Conservation (phyloP, 2,797 vertebrate genomes). For the Salmo trutta region DNA sequence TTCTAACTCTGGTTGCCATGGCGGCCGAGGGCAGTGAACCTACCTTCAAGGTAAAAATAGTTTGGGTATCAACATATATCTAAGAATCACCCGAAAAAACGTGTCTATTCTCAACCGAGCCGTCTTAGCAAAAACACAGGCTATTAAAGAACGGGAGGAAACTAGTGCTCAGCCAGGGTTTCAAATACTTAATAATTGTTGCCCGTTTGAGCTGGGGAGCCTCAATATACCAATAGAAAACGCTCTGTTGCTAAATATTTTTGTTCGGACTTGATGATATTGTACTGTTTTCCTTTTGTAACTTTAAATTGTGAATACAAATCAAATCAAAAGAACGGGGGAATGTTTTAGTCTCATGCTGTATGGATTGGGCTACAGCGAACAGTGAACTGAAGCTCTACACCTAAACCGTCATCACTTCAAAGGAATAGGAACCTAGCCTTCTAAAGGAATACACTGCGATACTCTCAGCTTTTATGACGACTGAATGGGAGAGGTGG, state of each 20-base stretch:
- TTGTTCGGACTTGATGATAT: too few species aligned
- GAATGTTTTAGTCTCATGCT: constrained; percentile 13
- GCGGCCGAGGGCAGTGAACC: constrained; percentile 31
- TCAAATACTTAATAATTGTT: too few species aligned
- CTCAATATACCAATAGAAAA: too few species aligned
- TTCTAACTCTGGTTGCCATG: constrained; percentile 36
- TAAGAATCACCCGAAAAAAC: neutral
- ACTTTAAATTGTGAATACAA: too few species aligned
- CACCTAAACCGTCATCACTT: constrained; percentile 51
- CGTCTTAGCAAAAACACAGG: constrained; percentile 9
- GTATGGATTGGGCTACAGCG: constrained; percentile 56
- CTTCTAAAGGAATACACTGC: constrained; percentile 49
- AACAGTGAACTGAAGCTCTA: constrained; percentile 34
- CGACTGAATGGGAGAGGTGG: neutral
- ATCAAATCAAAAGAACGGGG: neutral
- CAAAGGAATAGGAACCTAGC: constrained; percentile 35
- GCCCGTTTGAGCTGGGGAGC: too few species aligned
- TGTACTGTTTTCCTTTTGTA: too few species aligned
- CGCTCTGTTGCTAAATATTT: too few species aligned
- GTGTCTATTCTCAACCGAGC: constrained; percentile 3
- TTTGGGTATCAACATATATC: constrained; percentile 37
- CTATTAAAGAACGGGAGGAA: constrained; percentile 5
- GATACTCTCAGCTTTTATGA: neutral
- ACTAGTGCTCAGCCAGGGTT: neutral
- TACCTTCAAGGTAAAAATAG: constrained; percentile 24